Evolutionary conservation across 1,140 invertebrate genomes (phyloP), one percentile per base, ranked within the genome.

Genomic region (Ericerus pela): DNA sequence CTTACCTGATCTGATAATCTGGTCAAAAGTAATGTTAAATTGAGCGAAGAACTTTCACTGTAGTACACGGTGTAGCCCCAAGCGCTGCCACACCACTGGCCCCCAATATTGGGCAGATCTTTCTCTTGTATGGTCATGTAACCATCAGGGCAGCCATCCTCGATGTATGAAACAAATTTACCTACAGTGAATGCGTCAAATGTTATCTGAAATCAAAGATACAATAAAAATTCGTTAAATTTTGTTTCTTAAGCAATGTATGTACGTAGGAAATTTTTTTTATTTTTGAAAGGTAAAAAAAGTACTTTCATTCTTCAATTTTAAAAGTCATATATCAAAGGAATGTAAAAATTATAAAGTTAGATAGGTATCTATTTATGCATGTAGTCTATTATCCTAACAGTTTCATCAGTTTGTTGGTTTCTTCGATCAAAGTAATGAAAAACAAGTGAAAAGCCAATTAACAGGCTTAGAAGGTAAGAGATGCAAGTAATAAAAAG

Each of bases 151-250:
- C 84, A 86, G 37, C 84, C 84, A 38, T 82, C 79, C n/a, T 77
- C 55, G 11, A 81, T 85, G 68, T 87, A 88, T 10, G 85, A 88
- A 5, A 82, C 82, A 67, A 88, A 88, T 61, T 83, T 79, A 33
- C 86, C 86, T 28, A 90, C 76, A 1, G 85, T 88, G 69, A 90
- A 88, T 65, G 84, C 86, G 66, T 88, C 85, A 69, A 90, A 83
- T 30, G 85, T 85, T 62, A 90, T 70, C 85, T 90, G 78, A 6
- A 63, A 65, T 36, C 58, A 51, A 31, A 54, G 51, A 41, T 29
- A 58, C 12, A 53, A 43, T 36, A 47, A 22, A 52, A 43, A 43
- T n/a, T n/a, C n/a, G n/a, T n/a, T 33, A 33, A 33, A 33, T 10
- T 33, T 33, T 33, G 8, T n/a, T 33, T 33, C 30, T 10, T n/a